Evolutionary conservation across 2,113 vertebrate genomes (phyloP).

Genomic region (Channa maculata): DNA sequence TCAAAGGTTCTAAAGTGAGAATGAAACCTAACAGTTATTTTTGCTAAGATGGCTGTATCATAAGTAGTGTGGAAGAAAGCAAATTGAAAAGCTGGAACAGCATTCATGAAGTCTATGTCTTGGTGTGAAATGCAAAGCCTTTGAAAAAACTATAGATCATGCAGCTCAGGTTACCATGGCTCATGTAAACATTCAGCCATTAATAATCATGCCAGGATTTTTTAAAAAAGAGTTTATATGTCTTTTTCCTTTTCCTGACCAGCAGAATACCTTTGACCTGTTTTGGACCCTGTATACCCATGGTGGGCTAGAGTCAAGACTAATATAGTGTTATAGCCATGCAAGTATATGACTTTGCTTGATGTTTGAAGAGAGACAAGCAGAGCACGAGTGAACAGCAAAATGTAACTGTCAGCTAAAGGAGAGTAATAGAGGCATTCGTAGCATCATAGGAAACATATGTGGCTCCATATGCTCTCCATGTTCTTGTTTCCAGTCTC

Average conservation of each 20-base stretch:
- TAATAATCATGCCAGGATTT: slow-evolving; percentile 76
- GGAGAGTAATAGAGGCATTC: slow-evolving; percentile 83
- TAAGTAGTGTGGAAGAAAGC: slow-evolving; percentile 36
- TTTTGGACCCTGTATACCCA: slow-evolving; percentile 67
- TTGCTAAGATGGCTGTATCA: slow-evolving; percentile 42
- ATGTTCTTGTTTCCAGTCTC: slow-evolving; percentile 74
- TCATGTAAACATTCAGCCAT: slow-evolving; percentile 81
- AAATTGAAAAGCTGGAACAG: slow-evolving; percentile 62
- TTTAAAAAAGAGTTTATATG: slow-evolving; percentile 53
- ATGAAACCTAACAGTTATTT: slow-evolving; percentile 46
- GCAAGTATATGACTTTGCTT: slow-evolving; percentile 67
- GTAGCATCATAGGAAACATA: slow-evolving; percentile 83
- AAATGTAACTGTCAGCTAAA: slow-evolving; percentile 81
- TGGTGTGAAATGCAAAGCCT: slow-evolving; percentile 78
- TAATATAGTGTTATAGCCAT: slow-evolving; percentile 74
- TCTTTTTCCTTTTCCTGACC: slow-evolving; percentile 55
- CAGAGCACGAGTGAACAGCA: slow-evolving; percentile 72
- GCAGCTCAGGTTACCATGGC: slow-evolving; percentile 78
- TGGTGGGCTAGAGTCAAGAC: slow-evolving; percentile 67
- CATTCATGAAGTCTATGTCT: slow-evolving; percentile 78
- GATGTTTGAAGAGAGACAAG: slow-evolving; percentile 69
- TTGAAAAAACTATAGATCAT: slow-evolving; percentile 72
- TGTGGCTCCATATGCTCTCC: slow-evolving; percentile 81
- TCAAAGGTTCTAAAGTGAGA: not conserved
- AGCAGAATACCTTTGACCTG: slow-evolving; percentile 73